Evolutionary conservation across 1,140 invertebrate species (phyloP).

Genomic region (Cotesia typhae): DNA sequence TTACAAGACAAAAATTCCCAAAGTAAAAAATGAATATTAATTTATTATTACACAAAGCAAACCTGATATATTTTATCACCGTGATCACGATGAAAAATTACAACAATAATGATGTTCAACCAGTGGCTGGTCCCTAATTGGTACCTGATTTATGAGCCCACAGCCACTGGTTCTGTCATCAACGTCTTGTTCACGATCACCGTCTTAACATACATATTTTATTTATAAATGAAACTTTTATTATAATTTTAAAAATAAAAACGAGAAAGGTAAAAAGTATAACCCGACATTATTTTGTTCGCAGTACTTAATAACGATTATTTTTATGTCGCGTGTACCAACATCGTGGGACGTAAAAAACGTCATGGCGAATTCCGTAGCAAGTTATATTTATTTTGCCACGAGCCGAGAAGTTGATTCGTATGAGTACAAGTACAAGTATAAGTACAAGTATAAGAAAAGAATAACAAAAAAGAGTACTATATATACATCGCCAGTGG

Average conservation of each 20-base stretch:
- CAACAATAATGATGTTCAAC: constrained; percentile 22
- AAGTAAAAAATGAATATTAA: no score
- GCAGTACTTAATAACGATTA: constrained; percentile 7
- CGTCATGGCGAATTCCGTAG: constrained; percentile 10
- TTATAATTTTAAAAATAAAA: not conserved
- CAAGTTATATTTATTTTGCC: constrained; percentile 26
- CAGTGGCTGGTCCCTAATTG: constrained; percentile 20
- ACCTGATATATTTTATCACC: not conserved
- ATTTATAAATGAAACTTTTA: not conserved
- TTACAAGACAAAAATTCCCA: no score
- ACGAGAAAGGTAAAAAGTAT: not conserved
- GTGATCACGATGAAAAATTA: constrained; percentile 25
- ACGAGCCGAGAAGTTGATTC: constrained; percentile 30
- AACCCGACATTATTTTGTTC: not conserved
- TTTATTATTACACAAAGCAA: no score
- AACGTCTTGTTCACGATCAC: constrained; percentile 12
- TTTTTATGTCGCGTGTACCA: constrained; percentile 19
- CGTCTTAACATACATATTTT: not conserved
- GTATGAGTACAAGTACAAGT: constrained; percentile 9
- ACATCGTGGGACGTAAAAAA: constrained; percentile 10
- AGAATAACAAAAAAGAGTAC: no score
- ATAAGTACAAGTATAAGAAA: not conserved
- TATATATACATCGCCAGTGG: constrained; percentile 10
- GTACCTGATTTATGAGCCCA: constrained; percentile 12
- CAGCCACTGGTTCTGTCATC: constrained; percentile 8